A percentile compares a stretch with the other conserved stretches of the same genome.
Conservation (phyloP, 2,888 invertebrate species). For the Erebia ligea region DNA sequence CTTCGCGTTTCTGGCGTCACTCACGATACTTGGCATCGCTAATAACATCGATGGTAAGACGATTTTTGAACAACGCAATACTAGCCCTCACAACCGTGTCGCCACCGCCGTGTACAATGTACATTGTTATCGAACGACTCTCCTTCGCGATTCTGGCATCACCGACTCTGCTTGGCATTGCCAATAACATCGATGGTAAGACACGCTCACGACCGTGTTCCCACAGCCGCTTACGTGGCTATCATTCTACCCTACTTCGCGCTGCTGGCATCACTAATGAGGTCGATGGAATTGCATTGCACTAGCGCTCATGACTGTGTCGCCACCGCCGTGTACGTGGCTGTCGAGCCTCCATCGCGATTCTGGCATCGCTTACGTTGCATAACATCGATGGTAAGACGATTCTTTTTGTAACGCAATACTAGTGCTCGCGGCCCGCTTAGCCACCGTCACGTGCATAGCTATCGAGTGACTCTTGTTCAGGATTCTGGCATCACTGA, state of each 20-base stretch:
- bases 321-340: too few species aligned
- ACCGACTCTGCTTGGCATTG: conserved; percentile 45
- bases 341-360: too few species aligned
- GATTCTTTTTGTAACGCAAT: conserved; percentile 51
- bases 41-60: conserved; percentile 59
- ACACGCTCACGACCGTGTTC: too few species aligned
- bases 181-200: too few species aligned
- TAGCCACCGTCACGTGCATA: conserved; percentile 49
- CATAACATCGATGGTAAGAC: too few species aligned
- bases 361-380: conserved; percentile 46
- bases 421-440: conserved; percentile 43
- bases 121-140: conserved; percentile 57
- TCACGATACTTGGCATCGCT: conserved; percentile 52
- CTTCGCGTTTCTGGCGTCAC: conserved; percentile 47
- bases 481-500: conserved; percentile 46
- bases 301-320: too few species aligned
- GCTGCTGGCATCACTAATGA: too few species aligned
- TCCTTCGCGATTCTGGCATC: conserved; percentile 49
- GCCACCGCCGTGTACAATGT: conserved; percentile 51
- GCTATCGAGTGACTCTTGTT: conserved; percentile 57
- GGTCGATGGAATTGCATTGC: too few species aligned
- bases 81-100: conserved; percentile 39
- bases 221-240: too few species aligned
- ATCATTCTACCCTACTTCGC: too few species aligned
- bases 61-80: background rate